phyloP scores from a whole-genome alignment of 1,140 invertebrate species.

The Diachasma alloeum region DNA sequence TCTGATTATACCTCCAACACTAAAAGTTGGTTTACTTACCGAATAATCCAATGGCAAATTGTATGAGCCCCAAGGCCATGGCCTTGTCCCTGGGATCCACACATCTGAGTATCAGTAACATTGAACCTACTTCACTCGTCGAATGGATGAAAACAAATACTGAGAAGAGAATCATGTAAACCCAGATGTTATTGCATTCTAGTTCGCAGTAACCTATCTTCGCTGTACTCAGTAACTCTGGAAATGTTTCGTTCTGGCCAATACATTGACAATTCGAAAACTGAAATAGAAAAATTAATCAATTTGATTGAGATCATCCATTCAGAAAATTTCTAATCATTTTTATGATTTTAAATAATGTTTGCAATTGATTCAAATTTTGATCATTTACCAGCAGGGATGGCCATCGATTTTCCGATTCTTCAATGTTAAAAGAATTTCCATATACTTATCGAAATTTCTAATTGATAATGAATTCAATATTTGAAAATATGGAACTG shows the following conservation, averaged over 20 bases:
- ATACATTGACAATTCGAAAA: constrained; percentile 83
- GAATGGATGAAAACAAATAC: constrained; percentile 91
- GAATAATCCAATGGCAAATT: constrained; percentile 91
- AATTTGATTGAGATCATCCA: background rate
- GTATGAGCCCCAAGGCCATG: constrained; percentile 92
- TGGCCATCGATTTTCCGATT: too few relatives aligned
- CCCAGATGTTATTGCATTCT: constrained; percentile 81
- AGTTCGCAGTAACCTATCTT: constrained; percentile 79
- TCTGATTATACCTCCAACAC: background rate
- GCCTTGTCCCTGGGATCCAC: constrained; percentile 92
- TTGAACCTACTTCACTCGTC: constrained; percentile 90
- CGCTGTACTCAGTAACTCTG: constrained; percentile 53
- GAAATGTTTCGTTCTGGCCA: constrained; percentile 55
- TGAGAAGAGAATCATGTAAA: constrained; percentile 87
- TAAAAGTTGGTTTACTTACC: constrained; percentile 65
- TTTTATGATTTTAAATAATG: too few relatives aligned
- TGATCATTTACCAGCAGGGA: too few relatives aligned
- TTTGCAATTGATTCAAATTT: too few relatives aligned
- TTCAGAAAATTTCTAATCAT: too few relatives aligned
- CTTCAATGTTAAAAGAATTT: too few relatives aligned
- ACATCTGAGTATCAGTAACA: constrained; percentile 88
- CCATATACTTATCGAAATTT: too few relatives aligned
- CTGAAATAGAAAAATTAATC: constrained; percentile 50
- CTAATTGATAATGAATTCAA: too few relatives aligned
- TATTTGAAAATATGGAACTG: too few relatives aligned